Evolutionary conservation across 2,113 vertebrate species (phyloP).

Genomic region (Chamaea fasciata): DNA sequence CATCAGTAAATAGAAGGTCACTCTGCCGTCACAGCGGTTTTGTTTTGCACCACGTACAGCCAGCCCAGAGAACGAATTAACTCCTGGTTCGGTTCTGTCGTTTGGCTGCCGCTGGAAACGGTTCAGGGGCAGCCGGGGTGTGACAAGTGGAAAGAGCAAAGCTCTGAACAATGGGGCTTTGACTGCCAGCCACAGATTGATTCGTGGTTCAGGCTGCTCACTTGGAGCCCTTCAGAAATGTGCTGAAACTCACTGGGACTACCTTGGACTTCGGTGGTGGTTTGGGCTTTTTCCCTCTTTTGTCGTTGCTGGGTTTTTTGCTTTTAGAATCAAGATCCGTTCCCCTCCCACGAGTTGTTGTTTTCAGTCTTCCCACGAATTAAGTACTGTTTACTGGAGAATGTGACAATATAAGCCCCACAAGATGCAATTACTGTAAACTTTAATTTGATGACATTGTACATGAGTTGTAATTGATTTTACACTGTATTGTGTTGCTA

Average conservation of each 20-base stretch:
- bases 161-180: not conserved
- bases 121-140: not conserved
- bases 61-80: not conserved
- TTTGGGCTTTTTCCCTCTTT: not conserved
- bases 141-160: conserved; percentile 20
- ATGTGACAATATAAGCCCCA: not conserved
- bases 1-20: conserved; percentile 35
- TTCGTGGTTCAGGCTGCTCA: not conserved
- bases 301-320: accelerated
- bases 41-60: not conserved
- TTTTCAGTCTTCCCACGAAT: not conserved
- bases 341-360: not conserved
- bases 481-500: not conserved
- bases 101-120: not conserved
- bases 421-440: not conserved
- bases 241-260: not conserved
- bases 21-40: not conserved
- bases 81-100: not conserved
- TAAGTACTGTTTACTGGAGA: not conserved
- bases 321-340: not conserved
- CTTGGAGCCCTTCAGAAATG: not conserved
- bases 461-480: not conserved
- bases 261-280: not conserved
- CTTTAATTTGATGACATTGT: not conserved
- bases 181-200: not conserved